Conservation (phyloP, 2,113 vertebrate genomes). For the Lepisosteus oculatus region DNA sequence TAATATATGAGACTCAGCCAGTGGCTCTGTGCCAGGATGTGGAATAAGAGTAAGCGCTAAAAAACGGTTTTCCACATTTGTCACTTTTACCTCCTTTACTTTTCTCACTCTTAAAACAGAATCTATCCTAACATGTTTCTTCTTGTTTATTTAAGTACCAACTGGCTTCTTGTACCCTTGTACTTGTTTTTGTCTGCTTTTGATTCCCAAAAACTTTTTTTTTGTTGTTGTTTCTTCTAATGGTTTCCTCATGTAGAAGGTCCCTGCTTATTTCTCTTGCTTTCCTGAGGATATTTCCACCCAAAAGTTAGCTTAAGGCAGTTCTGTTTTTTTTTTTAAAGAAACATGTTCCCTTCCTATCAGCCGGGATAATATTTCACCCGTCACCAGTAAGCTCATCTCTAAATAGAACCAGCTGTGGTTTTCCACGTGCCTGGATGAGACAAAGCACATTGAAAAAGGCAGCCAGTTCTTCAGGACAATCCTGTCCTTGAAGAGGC, state of each 20-base stretch:
- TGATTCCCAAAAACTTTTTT: conserved; percentile 13
- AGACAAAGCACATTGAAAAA: neutral
- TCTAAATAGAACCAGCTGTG: neutral
- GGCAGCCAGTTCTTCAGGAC: conserved; percentile 3
- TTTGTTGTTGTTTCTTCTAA: neutral
- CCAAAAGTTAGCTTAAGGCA: too few species aligned
- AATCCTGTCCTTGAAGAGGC: neutral
- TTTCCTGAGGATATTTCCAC: conserved; percentile 1
- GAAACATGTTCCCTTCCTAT: neutral
- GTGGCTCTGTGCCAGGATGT: neutral
- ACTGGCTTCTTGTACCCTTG: too few species aligned
- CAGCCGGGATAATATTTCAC: conserved; percentile 1
- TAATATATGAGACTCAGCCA: neutral
- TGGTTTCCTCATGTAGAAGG: conserved; percentile 5
- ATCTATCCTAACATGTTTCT: too few species aligned
- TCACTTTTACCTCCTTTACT: too few species aligned
- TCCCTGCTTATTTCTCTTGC: neutral
- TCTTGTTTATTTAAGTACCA: too few species aligned
- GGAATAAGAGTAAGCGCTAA: neutral
- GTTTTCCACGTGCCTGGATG: neutral
- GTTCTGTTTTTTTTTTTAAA: neutral
- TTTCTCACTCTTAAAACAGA: too few species aligned
- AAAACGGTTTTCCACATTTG: neutral
- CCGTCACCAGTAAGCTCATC: neutral
- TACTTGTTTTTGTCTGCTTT: conserved; percentile 29